Conservation (phyloP, 1,140 invertebrate genomes). For the Popillia japonica region DNA sequence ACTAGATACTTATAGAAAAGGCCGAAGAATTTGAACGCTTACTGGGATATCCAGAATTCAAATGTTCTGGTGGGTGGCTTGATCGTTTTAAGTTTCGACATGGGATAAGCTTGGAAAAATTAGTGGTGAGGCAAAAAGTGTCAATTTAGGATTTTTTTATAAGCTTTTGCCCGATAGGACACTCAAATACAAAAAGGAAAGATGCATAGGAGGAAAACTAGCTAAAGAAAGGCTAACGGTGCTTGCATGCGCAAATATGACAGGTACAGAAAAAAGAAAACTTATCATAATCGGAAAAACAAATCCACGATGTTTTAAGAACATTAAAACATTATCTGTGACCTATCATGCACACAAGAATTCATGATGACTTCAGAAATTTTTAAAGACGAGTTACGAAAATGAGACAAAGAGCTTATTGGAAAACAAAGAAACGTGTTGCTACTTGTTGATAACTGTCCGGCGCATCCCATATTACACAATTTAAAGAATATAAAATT, state of each 20-base stretch:
- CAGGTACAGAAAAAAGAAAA: no score
- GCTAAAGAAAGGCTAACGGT: no score
- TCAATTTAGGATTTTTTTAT: no score
- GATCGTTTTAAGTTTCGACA: background rate
- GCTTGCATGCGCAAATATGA: no score
- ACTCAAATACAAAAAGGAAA: no score
- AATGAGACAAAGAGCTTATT: background rate
- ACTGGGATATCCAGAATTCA: background rate
- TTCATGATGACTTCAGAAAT: slow-evolving; percentile 6
- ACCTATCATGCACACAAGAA: background rate
- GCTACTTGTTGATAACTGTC: background rate
- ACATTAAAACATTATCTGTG: slow-evolving; percentile 1
- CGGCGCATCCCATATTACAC: background rate
- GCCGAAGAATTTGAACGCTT: no score
- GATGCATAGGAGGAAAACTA: no score
- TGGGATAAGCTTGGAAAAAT: background rate
- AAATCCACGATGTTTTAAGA: slow-evolving; percentile 4
- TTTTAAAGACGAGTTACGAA: background rate
- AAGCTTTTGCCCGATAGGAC: no score
- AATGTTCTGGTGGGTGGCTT: background rate
- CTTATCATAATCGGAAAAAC: no score
- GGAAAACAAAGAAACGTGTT: slow-evolving; percentile 1
- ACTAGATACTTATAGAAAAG: no score
- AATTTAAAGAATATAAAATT: background rate
- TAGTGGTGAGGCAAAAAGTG: background rate